Conservation (phyloP, 1,140 invertebrate species). For the Drosophila sulfurigaster region DNA sequence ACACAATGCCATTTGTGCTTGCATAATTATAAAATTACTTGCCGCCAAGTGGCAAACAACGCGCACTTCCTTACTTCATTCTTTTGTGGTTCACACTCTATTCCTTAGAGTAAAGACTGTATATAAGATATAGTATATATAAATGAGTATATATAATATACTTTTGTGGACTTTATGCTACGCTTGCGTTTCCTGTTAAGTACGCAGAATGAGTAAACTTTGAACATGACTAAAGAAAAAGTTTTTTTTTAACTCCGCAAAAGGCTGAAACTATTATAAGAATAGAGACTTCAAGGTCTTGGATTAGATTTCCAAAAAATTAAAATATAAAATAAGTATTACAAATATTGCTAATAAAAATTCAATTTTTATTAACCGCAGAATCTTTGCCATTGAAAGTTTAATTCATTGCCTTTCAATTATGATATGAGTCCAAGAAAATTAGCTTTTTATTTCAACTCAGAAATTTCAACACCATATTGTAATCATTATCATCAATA, state of each 20-base stretch:
- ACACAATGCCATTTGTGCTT: conserved; percentile 75
- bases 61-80: conserved; percentile 67
- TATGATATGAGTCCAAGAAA: too few relatives aligned
- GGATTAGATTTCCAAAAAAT: too few relatives aligned
- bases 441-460: too few relatives aligned
- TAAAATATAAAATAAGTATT: too few relatives aligned
- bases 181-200: neutral
- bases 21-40: conserved; percentile 83
- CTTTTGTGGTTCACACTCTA: conserved; percentile 42
- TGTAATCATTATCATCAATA: too few relatives aligned
- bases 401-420: too few relatives aligned
- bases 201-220: neutral
- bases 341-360: neutral
- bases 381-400: neutral
- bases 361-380: neutral
- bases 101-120: neutral
- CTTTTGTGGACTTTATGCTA: neutral
- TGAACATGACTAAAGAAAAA: neutral
- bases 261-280: too few relatives aligned
- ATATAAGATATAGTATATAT: neutral
- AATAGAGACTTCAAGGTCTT: too few relatives aligned
- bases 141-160: conserved; percentile 7
- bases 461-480: too few relatives aligned
- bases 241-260: neutral
- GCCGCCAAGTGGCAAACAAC: conserved; percentile 67